Base-by-base conservation (phyloP, 2,797 vertebrate genomes). In the Danionella dracula region DNA sequence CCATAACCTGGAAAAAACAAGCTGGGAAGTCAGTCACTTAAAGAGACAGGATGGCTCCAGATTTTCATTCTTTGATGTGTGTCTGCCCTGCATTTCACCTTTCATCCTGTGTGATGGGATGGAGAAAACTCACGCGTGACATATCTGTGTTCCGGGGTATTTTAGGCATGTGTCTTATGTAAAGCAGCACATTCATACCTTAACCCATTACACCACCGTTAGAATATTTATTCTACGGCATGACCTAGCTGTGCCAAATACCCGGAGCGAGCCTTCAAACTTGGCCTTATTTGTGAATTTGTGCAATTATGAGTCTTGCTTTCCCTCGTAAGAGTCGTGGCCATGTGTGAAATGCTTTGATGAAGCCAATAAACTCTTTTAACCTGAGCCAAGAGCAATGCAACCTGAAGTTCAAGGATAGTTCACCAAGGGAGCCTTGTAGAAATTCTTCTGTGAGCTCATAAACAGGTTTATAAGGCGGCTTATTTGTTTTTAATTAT, bases 371-470 rank as follows among this genome's bases (percentile, higher is more conserved):
- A 69, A 48, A 68, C 16, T 32, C 37, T 45, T 70, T 57, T 50
- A 56, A 61, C 44, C 55, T 19, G 20, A 56, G 44, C 29, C 41
- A 77, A 71, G 61, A 45, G 65, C 46, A 64, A 72, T 63, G 35
- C 59, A 65, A 81, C 71, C 59, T 73, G 79, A 87, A 87, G 87
- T 85, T 87, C 83, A 88, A 85, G 83, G 80, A 72, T 79, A 82
- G 72, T 78, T 78, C 68, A 70, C 49, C 20, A 37, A 56, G 57
- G 63, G 17, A 44, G 17, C 10, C 55, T 32, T 44, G 23, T 31
- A 6, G 17, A 31, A 32, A 32, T 32, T 42, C 55, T 42, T 57
- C 7, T 32, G 29, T 15, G 16, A 9, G 4, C 23, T 50, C 8
- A 31, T 9, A 50, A 50, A 16, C 4, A n/a, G 6, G n/a, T 54